phyloP scores from a whole-genome alignment of 2,888 invertebrate genomes.

The Colletes collaris region DNA sequence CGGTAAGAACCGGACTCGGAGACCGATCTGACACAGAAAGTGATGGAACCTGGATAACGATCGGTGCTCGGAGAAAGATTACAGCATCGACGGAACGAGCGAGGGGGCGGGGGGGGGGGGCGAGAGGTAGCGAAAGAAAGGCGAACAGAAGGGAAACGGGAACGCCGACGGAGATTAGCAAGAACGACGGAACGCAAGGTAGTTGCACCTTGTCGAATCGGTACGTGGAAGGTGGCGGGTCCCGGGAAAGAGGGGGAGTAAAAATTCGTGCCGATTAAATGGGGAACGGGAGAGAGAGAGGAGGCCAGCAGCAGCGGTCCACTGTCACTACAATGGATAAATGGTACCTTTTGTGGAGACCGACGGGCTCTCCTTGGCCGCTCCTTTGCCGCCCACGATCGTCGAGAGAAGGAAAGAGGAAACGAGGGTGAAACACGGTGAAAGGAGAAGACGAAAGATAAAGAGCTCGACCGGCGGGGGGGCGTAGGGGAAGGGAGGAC shows the following conservation, averaged over 20 bases:
- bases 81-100: not conserved
- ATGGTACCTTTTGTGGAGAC: slow-evolving; percentile 67
- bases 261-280: slow-evolving; percentile 58
- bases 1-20: too few relatives aligned
- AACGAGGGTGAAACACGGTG: slow-evolving; percentile 33
- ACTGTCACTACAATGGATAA: slow-evolving; percentile 64
- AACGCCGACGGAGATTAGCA: slow-evolving; percentile 20
- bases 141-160: slow-evolving; percentile 2
- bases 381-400: slow-evolving; percentile 42
- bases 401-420: slow-evolving; percentile 19
- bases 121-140: not conserved
- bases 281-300: slow-evolving; percentile 29
- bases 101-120: too few relatives aligned
- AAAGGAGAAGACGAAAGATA: slow-evolving; percentile 26
- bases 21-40: too few relatives aligned
- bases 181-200: slow-evolving; percentile 11
- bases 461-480: too few relatives aligned
- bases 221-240: slow-evolving; percentile 27
- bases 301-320: slow-evolving; percentile 33
- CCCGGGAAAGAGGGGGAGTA: slow-evolving; percentile 3
- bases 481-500: not conserved
- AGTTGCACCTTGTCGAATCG: slow-evolving; percentile 37
- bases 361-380: slow-evolving; percentile 45
- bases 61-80: not conserved
- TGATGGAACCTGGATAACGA: not conserved